Conservation (phyloP, 2,888 invertebrate genomes). For the Microctonus aethiopoides region DNA sequence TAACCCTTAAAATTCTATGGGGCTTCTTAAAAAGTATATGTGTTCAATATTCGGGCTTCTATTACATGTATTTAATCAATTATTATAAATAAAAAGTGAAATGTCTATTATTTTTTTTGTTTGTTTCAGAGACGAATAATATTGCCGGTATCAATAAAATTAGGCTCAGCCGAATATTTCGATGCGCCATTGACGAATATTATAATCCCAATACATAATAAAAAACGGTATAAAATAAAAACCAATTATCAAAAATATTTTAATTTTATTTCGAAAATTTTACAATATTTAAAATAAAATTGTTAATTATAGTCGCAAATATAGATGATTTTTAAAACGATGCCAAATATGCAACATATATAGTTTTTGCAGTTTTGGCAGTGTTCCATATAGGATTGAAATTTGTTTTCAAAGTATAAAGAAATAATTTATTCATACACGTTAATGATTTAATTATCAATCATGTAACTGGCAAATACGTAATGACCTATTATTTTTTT, state of each 20-base stretch:
- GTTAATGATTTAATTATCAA: neutral
- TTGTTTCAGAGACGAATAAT: constrained; percentile 52
- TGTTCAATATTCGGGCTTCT: neutral
- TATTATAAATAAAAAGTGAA: too few relatives aligned
- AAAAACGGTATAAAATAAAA: constrained; percentile 53
- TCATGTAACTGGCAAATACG: neutral
- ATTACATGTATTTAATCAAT: too few relatives aligned
- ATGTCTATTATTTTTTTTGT: too few relatives aligned
- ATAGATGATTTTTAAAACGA: neutral
- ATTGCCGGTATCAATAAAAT: constrained; percentile 49
- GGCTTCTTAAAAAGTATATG: neutral
- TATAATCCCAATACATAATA: constrained; percentile 49
- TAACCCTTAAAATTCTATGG: constrained; percentile 20
- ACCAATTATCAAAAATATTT: constrained; percentile 21
- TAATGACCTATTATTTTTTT: constrained; percentile 39
- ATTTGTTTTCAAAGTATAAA: neutral
- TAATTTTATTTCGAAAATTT: too few relatives aligned
- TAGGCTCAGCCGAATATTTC: constrained; percentile 49
- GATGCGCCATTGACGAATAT: constrained; percentile 53
- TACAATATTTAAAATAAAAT: too few relatives aligned
- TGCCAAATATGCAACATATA: neutral
- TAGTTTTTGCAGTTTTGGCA: neutral
- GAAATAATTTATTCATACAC: neutral
- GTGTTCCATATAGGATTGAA: too few relatives aligned
- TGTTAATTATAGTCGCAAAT: neutral